Conservation (phyloP, 2,888 invertebrate species). For the Zygothrica quintamaculata region DNA sequence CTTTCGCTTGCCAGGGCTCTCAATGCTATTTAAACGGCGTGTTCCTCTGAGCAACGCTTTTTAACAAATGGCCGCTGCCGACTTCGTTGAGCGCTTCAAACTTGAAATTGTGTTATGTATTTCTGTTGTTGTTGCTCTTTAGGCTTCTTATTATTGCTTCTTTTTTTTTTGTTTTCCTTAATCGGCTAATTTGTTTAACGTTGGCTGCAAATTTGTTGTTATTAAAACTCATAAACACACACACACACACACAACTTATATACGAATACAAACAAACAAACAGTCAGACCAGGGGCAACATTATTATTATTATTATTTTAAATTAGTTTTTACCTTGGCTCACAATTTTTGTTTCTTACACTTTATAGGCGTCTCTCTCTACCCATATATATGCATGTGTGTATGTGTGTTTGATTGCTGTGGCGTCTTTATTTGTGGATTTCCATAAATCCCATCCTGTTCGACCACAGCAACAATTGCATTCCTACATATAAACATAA, state of each 20-base stretch:
- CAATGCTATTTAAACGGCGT: conserved; percentile 75
- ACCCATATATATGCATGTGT: background rate
- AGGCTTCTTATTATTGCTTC: conserved; percentile 32
- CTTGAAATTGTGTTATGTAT: conserved; percentile 62
- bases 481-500: too few species aligned
- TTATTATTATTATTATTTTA: conserved; percentile 42
- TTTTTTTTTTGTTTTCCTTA: conserved; percentile 37
- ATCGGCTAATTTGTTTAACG: conserved; percentile 68
- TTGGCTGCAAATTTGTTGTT: conserved; percentile 70
- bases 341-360: conserved; percentile 37
- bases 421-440: conserved; percentile 33
- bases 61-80: conserved; percentile 59
- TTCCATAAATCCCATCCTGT: conserved; percentile 48
- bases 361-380: conserved; percentile 2
- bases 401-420: conserved; percentile 22
- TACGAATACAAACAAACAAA: conserved; percentile 5
- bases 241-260: conserved; percentile 23
- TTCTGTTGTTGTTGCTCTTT: conserved; percentile 50
- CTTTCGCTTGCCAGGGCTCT: conserved; percentile 66
- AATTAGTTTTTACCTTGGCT: conserved; percentile 60
- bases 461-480: conserved; percentile 15
- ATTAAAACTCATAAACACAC: conserved; percentile 41
- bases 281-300: conserved; percentile 52
- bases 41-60: conserved; percentile 47
- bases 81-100: conserved; percentile 47